These are phyloP conservation scores for Zosterops japonicus DNA, from an alignment of 2,113 vertebrate genomes.

Conservation along the genomic window DNA sequence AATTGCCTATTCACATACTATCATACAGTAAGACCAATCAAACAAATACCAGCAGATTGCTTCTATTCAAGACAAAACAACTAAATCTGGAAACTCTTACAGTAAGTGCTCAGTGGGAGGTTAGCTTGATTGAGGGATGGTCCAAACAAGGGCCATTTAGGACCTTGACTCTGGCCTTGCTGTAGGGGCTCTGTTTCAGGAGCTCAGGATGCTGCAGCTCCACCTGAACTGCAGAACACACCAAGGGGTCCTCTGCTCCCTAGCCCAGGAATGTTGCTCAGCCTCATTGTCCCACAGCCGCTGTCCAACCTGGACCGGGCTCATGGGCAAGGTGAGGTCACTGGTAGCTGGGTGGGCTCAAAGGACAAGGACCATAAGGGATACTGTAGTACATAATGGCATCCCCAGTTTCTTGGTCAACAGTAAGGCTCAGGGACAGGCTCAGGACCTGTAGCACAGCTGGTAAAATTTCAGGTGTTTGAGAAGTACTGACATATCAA, in stretches of 20 bases:
- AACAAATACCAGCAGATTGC: background rate
- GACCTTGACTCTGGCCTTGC: background rate
- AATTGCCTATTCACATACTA: background rate
- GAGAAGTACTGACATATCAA: background rate
- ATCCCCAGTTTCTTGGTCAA: background rate
- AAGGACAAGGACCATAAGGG: background rate
- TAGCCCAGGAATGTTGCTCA: accelerated
- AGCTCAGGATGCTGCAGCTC: background rate
- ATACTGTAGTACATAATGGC: too few species aligned
- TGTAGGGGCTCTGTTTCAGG: background rate
- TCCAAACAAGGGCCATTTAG: background rate
- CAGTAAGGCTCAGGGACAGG: background rate
- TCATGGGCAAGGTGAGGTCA: accelerated
- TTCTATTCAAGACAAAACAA: background rate
- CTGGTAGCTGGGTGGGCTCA: background rate
- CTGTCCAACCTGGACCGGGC: accelerated
- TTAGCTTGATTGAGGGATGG: background rate
- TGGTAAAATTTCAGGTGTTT: background rate
- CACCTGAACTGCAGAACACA: background rate
- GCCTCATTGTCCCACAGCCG: background rate
- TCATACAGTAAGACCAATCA: background rate
- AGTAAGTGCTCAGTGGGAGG: background rate
- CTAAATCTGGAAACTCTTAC: background rate
- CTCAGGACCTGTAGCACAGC: background rate
- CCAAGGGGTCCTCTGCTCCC: background rate